A percentile compares a stretch with the other conserved stretches of the same genome.
phyloP scores from a whole-genome alignment of 2,888 invertebrate species.

The Leucophenga montana region DNA sequence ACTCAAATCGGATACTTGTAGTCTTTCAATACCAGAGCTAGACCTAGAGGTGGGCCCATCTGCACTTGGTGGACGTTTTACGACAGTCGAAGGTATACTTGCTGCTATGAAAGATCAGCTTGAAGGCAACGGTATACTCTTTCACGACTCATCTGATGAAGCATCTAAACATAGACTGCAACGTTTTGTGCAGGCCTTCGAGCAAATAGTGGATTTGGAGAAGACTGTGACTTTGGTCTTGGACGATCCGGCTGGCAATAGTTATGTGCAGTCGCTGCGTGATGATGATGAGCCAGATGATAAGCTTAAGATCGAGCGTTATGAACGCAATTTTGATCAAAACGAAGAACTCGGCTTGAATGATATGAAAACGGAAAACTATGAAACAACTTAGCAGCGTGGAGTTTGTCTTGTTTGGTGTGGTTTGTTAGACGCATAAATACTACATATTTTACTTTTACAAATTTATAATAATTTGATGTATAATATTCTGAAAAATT shows the following conservation, averaged over 20 bases:
- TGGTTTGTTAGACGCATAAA: too few species aligned
- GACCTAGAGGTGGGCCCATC: slow-evolving; percentile 89
- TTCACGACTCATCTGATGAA: slow-evolving; percentile 82
- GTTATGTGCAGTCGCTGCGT: slow-evolving; percentile 89
- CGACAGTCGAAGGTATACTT: slow-evolving; percentile 94
- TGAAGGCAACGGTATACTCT: slow-evolving; percentile 78
- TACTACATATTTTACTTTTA: too few species aligned
- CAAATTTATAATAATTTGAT: too few species aligned
- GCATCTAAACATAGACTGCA: slow-evolving; percentile 76
- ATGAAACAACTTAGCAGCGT: slow-evolving; percentile 66
- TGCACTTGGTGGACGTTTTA: slow-evolving; percentile 93
- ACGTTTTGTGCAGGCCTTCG: slow-evolving; percentile 79
- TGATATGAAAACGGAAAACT: slow-evolving; percentile 95
- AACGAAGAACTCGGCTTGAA: slow-evolving; percentile 96
- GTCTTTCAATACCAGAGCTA: slow-evolving; percentile 87
- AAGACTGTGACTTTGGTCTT: slow-evolving; percentile 83
- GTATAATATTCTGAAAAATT: too few species aligned
- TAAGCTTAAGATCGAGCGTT: slow-evolving; percentile 82
- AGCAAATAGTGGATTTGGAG: slow-evolving; percentile 79
- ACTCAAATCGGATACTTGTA: slow-evolving; percentile 92
- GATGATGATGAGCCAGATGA: slow-evolving; percentile 81
- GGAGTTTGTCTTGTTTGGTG: too few species aligned
- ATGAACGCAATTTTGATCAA: slow-evolving; percentile 89
- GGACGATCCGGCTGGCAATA: slow-evolving; percentile 98
- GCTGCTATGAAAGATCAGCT: slow-evolving; percentile 85